These are phyloP conservation scores for Diaphora mendica DNA, from an alignment of 2,888 invertebrate genomes.

Conservation along the genomic window DNA sequence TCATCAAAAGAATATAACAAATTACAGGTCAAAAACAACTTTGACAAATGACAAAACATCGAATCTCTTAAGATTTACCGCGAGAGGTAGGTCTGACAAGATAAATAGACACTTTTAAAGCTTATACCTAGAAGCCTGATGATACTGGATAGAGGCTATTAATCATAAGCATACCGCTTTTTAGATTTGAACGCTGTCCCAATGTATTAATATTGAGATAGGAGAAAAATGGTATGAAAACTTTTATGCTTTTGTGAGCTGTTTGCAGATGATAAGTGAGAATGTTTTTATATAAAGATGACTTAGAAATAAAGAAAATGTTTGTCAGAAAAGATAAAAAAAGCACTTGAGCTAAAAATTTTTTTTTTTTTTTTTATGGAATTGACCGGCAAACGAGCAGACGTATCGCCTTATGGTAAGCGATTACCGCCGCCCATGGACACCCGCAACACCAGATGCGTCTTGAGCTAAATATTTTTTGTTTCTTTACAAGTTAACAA, in stretches of 20 bases:
- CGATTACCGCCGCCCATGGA: no score
- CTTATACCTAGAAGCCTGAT: background rate
- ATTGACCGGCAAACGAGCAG: no score
- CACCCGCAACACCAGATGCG: no score
- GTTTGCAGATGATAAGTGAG: background rate
- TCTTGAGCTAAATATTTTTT: no score
- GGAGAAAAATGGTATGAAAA: background rate
- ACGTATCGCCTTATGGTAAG: no score
- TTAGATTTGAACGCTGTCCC: background rate
- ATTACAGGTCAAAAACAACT: background rate
- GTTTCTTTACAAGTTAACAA: no score
- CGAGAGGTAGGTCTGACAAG: background rate
- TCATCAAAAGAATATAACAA: background rate
- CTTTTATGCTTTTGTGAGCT: background rate
- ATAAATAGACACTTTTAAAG: conserved; percentile 3
- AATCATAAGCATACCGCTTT: conserved; percentile 1
- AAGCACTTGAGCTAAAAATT: no score
- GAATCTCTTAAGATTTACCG: background rate
- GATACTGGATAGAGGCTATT: conserved; percentile 1
- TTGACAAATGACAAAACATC: conserved; percentile 13
- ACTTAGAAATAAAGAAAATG: background rate
- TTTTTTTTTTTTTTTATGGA: no score
- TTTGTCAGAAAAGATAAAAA: background rate
- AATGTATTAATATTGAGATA: background rate
- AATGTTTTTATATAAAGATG: background rate